A percentile compares a stretch with the other conserved stretches of the same genome.
These are phyloP conservation scores for Archegozetes longisetosus DNA, from an alignment of 1,140 invertebrate species.

Conservation along the genomic window DNA sequence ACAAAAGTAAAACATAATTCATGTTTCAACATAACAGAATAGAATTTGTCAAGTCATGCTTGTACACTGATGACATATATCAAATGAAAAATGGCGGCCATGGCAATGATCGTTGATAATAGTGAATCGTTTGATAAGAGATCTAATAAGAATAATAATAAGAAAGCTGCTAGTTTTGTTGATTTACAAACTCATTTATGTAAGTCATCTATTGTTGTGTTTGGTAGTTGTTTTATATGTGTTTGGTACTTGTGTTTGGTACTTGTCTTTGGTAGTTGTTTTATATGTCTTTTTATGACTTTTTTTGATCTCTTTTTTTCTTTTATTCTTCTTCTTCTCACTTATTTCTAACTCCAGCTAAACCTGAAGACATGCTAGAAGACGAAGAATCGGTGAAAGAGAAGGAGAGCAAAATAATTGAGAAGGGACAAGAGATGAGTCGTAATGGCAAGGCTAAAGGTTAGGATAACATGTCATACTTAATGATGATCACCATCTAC, in stretches of 20 bases:
- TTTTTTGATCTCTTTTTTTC: not conserved
- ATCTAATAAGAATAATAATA: not conserved
- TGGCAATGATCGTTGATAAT: slow-evolving; percentile 2
- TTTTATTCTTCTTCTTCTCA: not conserved
- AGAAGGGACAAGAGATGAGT: slow-evolving; percentile 72
- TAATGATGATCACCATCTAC: not conserved
- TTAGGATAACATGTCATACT: slow-evolving; percentile 10
- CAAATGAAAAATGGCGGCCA: not conserved
- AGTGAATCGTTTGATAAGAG: slow-evolving; percentile 1
- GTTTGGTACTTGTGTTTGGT: not conserved
- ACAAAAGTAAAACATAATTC: too few species aligned
- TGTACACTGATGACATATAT: not conserved
- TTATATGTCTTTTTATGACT: not conserved
- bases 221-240: not conserved
- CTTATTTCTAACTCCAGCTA: not conserved
- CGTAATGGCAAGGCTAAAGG: slow-evolving; percentile 31
- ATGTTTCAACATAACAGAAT: too few species aligned
- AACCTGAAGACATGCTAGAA: not conserved
- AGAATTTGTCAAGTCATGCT: not conserved
- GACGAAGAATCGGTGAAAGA: not conserved
- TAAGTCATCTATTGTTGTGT: not conserved
- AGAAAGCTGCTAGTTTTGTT: not conserved
- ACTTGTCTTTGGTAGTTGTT: not conserved
- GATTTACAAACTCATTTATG: not conserved
- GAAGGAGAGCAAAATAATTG: slow-evolving; percentile 32